A percentile compares a stretch with the other conserved stretches of the same genome.
phyloP scores from a whole-genome alignment of 2,888 invertebrate species.

The Automeris io region DNA sequence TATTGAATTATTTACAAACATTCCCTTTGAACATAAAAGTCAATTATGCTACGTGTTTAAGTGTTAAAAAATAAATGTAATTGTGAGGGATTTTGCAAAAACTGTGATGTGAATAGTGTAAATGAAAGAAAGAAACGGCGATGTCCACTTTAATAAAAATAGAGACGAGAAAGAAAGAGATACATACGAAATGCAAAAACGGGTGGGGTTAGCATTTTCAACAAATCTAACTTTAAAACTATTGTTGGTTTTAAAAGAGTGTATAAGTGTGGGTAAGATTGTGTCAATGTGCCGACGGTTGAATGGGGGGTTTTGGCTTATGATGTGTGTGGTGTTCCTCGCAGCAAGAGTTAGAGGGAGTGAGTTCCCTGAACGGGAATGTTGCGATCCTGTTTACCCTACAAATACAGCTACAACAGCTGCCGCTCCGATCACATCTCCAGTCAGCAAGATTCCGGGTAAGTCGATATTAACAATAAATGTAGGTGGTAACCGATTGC shows the following conservation, averaged over 20 bases:
- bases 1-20: constrained; percentile 35
- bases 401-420: constrained; percentile 83
- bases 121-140: constrained; percentile 35
- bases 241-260: constrained; percentile 9
- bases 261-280: constrained; percentile 11
- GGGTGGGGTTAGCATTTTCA: constrained; percentile 25
- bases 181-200: constrained; percentile 34
- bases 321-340: constrained; percentile 47
- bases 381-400: constrained; percentile 91
- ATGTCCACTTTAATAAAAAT: constrained; percentile 42
- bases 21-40: constrained; percentile 34
- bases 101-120: constrained; percentile 50
- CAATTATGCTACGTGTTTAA: constrained; percentile 46
- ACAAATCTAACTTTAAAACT: neutral
- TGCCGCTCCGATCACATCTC: constrained; percentile 66
- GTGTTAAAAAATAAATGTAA: constrained; percentile 44
- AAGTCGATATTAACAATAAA: too few relatives aligned
- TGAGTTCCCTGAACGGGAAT: constrained; percentile 94
- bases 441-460: constrained; percentile 60
- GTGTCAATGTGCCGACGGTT: constrained; percentile 26
- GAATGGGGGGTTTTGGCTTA: constrained; percentile 27
- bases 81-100: constrained; percentile 28
- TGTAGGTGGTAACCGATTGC: too few relatives aligned
- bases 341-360: constrained; percentile 76
- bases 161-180: constrained; percentile 32